These are phyloP conservation scores for Henricia sp. DNA, from an alignment of 53 echinoderm and acorn worm species.

Conservation along the genomic window DNA sequence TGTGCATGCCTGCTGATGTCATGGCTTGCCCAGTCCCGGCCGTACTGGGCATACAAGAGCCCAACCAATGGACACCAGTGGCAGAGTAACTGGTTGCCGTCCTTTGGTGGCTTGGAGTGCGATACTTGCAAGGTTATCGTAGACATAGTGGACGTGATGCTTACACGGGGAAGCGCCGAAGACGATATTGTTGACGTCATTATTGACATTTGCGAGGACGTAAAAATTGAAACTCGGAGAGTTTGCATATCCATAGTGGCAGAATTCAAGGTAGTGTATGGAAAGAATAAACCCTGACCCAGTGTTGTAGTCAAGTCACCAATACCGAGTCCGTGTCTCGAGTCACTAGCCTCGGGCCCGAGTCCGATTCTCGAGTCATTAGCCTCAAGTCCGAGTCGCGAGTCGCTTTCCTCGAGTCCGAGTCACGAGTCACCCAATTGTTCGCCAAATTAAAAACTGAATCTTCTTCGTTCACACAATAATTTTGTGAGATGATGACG, in stretches of 20 bases:
- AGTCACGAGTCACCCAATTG: not conserved
- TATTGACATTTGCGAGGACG: slow-evolving; percentile 65
- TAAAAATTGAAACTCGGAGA: slow-evolving; percentile 69
- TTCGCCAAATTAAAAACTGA: not conserved
- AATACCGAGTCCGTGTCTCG: not conserved
- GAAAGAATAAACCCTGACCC: not conserved
- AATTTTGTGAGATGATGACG: no score
- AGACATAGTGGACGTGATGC: slow-evolving; percentile 53
- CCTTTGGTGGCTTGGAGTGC: slow-evolving; percentile 46
- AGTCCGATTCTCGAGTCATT: not conserved
- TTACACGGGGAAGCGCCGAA: slow-evolving; percentile 54
- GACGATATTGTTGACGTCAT: slow-evolving; percentile 67
- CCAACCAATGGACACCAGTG: slow-evolving; percentile 16
- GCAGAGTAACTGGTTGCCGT: not conserved
- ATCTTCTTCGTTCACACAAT: no score
- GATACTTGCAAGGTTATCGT: slow-evolving; percentile 69
- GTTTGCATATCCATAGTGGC: slow-evolving; percentile 68
- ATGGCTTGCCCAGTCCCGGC: not conserved
- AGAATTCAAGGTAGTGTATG: slow-evolving; percentile 76
- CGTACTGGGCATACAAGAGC: not conserved
- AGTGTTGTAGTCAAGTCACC: not conserved
- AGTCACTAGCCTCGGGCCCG: not conserved
- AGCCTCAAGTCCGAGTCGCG: not conserved
- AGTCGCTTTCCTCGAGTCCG: not conserved
- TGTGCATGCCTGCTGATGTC: not conserved